Percentiles rank a stretch among this genome's conserved stretches.
These are phyloP conservation scores for Troides aeacus DNA, from an alignment of 2,888 invertebrate genomes.

Conservation along the genomic window DNA sequence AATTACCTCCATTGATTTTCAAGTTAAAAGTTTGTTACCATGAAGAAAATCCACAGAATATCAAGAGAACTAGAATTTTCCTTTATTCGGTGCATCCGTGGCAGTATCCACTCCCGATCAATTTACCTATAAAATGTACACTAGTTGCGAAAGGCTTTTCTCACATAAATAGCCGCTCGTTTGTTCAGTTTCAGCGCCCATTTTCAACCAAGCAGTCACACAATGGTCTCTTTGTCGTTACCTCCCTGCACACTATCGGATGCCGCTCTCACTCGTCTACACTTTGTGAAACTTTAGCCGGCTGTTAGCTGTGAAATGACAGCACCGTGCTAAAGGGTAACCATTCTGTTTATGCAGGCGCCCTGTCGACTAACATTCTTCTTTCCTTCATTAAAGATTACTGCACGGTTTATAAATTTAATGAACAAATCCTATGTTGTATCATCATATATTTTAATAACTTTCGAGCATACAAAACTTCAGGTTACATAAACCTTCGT, in stretches of 20 bases:
- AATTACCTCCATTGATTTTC: no score
- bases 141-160: background rate
- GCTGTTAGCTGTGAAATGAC: constrained; percentile 31
- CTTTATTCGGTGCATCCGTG: no score
- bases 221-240: constrained; percentile 40
- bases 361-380: background rate
- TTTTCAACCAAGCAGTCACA: constrained; percentile 37
- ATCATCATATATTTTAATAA: no score
- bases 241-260: constrained; percentile 32
- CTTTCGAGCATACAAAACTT: no score
- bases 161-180: no score
- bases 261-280: constrained; percentile 22
- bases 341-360: background rate
- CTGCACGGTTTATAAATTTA: no score
- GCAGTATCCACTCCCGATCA: background rate
- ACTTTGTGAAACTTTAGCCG: constrained; percentile 39
- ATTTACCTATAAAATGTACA: background rate
- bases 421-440: no score
- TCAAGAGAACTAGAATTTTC: no score
- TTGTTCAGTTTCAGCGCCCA: constrained; percentile 33
- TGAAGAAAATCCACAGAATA: no score
- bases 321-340: constrained; percentile 17
- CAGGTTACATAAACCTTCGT: no score
- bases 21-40: no score
- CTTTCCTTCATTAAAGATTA: no score